Evolutionary conservation across 92 coral and sea anemone genomes (phyloP).

Genomic region (Bergia sp.): DNA sequence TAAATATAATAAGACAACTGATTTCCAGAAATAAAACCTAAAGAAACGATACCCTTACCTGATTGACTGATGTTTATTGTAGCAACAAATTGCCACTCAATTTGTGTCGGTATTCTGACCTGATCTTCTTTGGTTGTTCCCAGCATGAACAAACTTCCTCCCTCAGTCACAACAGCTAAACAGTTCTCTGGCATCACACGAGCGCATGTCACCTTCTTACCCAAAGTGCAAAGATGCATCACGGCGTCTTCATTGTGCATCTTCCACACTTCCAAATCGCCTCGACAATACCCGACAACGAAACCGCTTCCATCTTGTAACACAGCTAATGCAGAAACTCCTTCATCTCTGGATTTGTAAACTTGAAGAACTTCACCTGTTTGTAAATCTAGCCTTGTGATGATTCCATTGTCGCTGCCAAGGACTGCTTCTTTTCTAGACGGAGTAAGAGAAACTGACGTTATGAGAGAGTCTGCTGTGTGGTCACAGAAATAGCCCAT

Average conservation of each 20-base stretch:
- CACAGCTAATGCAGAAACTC: conserved; percentile 36
- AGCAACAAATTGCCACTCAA: background rate
- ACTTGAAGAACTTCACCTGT: conserved; percentile 46
- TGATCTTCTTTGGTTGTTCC: conserved; percentile 8
- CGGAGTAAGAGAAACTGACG: conserved; percentile 44
- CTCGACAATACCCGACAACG: conserved; percentile 32
- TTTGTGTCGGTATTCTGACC: conserved; percentile 31
- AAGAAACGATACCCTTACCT: background rate
- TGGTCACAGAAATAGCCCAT: conserved; percentile 47
- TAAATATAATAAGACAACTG: too few species aligned
- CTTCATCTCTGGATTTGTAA: conserved; percentile 7
- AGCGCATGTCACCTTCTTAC: conserved; percentile 26
- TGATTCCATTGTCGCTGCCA: conserved; percentile 57
- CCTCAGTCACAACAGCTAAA: conserved; percentile 44
- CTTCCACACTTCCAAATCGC: conserved; percentile 39
- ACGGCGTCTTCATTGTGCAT: conserved; percentile 2
- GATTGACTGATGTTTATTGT: conserved; percentile 10
- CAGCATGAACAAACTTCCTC: conserved; percentile 49
- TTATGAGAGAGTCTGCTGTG: conserved; percentile 43
- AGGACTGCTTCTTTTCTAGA: conserved; percentile 47
- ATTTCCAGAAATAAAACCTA: too few species aligned
- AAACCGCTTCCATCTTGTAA: conserved; percentile 23
- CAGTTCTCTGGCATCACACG: conserved; percentile 21
- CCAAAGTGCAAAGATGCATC: conserved; percentile 26
- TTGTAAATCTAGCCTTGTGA: conserved; percentile 55